Conservation (phyloP, 2,113 vertebrate species). For the Toxotes jaculatrix region DNA sequence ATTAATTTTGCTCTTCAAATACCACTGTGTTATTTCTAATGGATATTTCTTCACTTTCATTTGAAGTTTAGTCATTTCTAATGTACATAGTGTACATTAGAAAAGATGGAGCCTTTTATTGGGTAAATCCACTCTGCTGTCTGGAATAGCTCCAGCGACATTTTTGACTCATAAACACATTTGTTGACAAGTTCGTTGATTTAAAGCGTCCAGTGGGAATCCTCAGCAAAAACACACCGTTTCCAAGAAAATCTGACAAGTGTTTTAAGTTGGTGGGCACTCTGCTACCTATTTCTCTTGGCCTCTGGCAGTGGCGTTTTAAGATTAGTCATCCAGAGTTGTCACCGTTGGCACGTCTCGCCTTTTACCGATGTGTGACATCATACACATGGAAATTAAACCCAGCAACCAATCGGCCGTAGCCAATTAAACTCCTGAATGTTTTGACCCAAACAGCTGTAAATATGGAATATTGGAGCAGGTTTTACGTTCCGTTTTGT, state of each 20-base stretch:
- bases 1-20: too few species aligned
- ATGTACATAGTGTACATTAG: too few species aligned
- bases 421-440: slow-evolving; percentile 45
- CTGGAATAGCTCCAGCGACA: slow-evolving; percentile 29
- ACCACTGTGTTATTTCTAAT: too few species aligned
- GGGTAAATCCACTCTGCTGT: background rate
- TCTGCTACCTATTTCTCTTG: slow-evolving; percentile 51
- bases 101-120: background rate
- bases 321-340: slow-evolving; percentile 62
- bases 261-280: slow-evolving; percentile 20
- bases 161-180: slow-evolving; percentile 53
- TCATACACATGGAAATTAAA: slow-evolving; percentile 71
- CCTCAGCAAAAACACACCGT: slow-evolving; percentile 14
- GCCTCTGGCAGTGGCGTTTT: slow-evolving; percentile 33
- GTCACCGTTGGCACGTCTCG: slow-evolving; percentile 56
- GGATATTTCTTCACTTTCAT: too few species aligned
- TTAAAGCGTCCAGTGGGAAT: slow-evolving; percentile 50
- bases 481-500: slow-evolving; percentile 11
- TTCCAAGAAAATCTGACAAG: slow-evolving; percentile 34
- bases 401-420: slow-evolving; percentile 48
- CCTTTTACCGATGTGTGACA: slow-evolving; percentile 61
- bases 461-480: slow-evolving; percentile 55
- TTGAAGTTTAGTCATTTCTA: too few species aligned
- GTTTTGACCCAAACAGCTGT: slow-evolving; percentile 54
- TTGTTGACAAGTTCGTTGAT: slow-evolving; percentile 55